Evolutionary conservation across 2,113 vertebrate species (phyloP), one percentile per base, ranked within the genome.

Genomic region (Pedetes capensis): DNA sequence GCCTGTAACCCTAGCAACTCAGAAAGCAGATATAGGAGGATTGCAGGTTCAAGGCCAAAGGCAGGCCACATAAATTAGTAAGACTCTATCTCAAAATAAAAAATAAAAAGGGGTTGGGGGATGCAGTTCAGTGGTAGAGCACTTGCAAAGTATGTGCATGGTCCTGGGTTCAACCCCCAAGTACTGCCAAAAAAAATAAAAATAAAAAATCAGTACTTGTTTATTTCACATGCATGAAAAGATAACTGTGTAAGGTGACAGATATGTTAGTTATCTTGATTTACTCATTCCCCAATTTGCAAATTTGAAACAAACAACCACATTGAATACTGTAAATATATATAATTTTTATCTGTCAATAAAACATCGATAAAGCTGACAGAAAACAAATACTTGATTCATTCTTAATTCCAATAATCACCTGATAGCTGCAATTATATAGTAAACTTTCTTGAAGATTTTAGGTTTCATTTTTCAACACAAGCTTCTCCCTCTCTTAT

Each of bases 401-500:
- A 71, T 29, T 51, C 64, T 74, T 32, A 68, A 63, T 25, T 49
- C 23, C 27, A 59, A n/a, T 44, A 51, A 86, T 64, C 61, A 69
- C 18, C 34, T 79, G 64, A 87, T 34, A 71, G 32, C n/a, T 83
- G 16, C 53, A 76, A 82, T 85, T 37, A 87, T 23, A 82, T 3
- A 71, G 16, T 49, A 87, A 80, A 63, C 47, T 74, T 74, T 61
- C 22, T 47, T 64, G 39, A 71, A 84, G 39, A n/a, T 55, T 82
- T 87, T 87, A 95, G 14, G 47, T 86, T 71, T 90, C 25, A 47
- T 51, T 68, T 87, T 59, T 84, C 34, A 93, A 71, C 37, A 93
- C 34, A 92, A 59, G 83, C 2, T 23, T 66, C 44, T 72, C 39
- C 13, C 8, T 29, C 51, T 57, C 17, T 63, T 29, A 51, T 23